Evolutionary conservation across 1,140 invertebrate species (phyloP), one percentile per base, ranked within the genome.

Genomic region (Hormaphis cornu): DNA sequence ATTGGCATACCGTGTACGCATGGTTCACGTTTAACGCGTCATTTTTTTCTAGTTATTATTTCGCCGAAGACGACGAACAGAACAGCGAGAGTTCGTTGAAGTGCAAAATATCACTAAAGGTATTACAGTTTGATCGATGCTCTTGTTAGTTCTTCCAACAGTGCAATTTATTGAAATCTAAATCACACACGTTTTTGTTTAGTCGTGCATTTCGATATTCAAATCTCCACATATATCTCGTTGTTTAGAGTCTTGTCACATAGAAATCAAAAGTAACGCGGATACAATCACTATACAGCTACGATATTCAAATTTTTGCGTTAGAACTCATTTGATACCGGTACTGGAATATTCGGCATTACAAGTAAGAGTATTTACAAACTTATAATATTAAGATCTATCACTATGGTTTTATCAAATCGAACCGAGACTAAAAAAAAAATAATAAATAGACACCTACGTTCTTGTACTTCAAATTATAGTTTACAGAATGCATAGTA

Each of bases 1-100:
- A 30, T 63, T 71, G 46, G 40, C 53, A 54, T 24, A 63, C 70
- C 8, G 70, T 66, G 1, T 66, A 66, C 35, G 61, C 61, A 35
- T 66, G 61, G 61, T 66, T 66, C 10, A 66, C 61, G 20, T 66
- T 66, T 48, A 44, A 66, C 5, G 30, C 44, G 4, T 48, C 61
- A 50, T 66, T 66, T 50, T 66, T 66, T 3, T 66, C 61, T 24
- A 66, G 44, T 66, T 66, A 66, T 35, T 66, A 66, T 66, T 66
- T 66, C 24, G 50, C 61, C 6, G 42, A 66, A 48, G 61, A 66
- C 3, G 61, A 66, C 5, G 61, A 66, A 48, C 61, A 50, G 35
- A 66, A 66, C 14, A 66, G 44, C n/a, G 61, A 66, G 22, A 66
- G 22, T 35, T 66, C 61, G 16, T 66, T 66, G 8, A 66, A 66